Percentiles rank a stretch among this genome's conserved stretches.
Conservation (phyloP, 2,113 vertebrate species). For the Oxyruncus cristatus region DNA sequence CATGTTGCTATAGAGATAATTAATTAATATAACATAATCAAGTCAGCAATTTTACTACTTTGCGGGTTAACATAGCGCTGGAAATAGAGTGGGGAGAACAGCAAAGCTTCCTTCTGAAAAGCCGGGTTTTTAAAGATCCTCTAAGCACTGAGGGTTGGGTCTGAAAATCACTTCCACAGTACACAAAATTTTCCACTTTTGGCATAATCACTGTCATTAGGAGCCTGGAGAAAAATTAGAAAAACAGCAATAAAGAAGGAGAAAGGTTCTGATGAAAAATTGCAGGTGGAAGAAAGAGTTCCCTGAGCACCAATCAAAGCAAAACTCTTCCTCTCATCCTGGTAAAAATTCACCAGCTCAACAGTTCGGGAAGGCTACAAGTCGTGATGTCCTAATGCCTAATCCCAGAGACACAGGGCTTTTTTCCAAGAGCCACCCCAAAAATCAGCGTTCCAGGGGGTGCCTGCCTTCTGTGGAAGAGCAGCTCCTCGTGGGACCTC, state of each 20-base stretch:
- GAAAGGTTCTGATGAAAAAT: neutral
- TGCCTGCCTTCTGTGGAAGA: neutral
- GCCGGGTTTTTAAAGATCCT: neutral
- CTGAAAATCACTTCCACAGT: neutral
- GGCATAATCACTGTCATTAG: neutral
- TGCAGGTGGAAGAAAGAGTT: neutral
- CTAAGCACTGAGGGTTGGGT: neutral
- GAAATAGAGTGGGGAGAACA: neutral
- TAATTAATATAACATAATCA: slow-evolving; percentile 52
- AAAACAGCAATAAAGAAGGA: neutral
- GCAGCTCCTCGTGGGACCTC: neutral
- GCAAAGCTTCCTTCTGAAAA: neutral
- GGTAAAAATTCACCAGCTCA: neutral
- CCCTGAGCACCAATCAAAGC: neutral
- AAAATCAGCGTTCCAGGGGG: neutral
- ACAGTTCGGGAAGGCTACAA: neutral
- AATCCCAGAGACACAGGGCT: neutral
- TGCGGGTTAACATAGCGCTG: neutral
- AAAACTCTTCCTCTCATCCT: neutral
- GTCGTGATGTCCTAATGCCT: neutral
- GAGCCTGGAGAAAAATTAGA: neutral
- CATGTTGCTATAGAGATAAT: slow-evolving; percentile 44
- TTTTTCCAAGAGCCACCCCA: neutral
- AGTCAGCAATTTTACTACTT: slow-evolving; percentile 40
- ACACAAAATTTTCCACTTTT: neutral